Evolutionary conservation across 2,113 vertebrate genomes (phyloP).

Genomic region (Penelope pileata): DNA sequence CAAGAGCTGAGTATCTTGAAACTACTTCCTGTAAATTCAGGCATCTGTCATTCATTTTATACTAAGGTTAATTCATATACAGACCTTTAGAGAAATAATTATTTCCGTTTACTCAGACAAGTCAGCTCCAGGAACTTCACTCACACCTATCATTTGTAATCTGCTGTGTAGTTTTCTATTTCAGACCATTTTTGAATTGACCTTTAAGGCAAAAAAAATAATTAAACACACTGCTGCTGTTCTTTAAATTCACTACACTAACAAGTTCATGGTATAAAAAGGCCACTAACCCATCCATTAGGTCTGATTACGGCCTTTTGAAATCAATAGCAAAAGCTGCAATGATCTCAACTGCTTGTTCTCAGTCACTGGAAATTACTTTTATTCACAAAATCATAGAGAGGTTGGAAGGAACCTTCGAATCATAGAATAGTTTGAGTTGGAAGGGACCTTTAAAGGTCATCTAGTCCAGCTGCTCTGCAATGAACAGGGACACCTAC

Average conservation of each 20-base stretch:
- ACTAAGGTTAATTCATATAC: neutral
- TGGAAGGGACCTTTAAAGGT: neutral
- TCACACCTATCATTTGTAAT: neutral
- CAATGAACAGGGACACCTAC: too few species aligned
- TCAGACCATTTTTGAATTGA: constrained; percentile 12
- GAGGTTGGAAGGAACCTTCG: neutral
- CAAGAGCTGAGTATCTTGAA: neutral
- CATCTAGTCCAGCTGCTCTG: too few species aligned
- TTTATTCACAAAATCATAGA: neutral
- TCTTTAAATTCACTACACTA: constrained; percentile 18
- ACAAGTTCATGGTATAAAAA: neutral
- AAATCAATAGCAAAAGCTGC: constrained; percentile 7
- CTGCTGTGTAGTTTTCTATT: neutral
- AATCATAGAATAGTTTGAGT: neutral
- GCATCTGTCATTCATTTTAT: neutral
- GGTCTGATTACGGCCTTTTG: neutral
- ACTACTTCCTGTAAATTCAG: neutral
- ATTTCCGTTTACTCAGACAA: neutral
- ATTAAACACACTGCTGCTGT: neutral
- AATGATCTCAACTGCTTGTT: neutral
- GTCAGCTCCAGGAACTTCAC: neutral
- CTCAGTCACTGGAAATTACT: neutral
- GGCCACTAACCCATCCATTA: constrained; percentile 1
- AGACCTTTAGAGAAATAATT: constrained; percentile 28
- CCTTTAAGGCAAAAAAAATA: constrained; percentile 31